These are phyloP conservation scores for Poecilobothrus nobilitatus DNA, from an alignment of 2,888 invertebrate species.

Conservation along the genomic window DNA sequence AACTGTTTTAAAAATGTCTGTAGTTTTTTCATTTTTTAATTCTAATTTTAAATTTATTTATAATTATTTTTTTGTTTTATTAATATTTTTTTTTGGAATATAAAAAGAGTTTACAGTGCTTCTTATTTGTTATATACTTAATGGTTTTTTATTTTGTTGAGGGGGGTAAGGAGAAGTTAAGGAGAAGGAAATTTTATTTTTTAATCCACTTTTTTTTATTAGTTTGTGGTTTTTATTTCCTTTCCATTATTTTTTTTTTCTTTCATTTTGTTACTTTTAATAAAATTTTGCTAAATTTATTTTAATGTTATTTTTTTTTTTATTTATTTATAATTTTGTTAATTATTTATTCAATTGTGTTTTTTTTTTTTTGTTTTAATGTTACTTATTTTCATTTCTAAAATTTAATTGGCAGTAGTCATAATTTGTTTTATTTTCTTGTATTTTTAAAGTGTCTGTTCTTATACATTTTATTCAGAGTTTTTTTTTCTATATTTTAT, in stretches of 20 bases:
- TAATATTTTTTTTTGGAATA: not conserved
- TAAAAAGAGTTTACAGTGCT: slow-evolving; percentile 4
- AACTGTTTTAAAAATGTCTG: not conserved
- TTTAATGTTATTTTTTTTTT: slow-evolving; percentile 20
- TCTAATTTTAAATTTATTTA: no score
- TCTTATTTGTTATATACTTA: not conserved
- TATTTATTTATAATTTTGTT: slow-evolving; percentile 19
- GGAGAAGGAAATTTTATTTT: not conserved
- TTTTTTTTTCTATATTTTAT: no score
- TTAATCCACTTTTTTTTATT: not conserved
- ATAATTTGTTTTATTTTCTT: not conserved
- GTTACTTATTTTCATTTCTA: slow-evolving; percentile 20
- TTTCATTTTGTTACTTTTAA: not conserved
- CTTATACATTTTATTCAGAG: not conserved
- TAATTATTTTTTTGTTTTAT: not conserved
- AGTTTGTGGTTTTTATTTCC: not conserved
- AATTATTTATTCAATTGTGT: slow-evolving; percentile 20
- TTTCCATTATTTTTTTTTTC: not conserved
- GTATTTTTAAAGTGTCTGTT: not conserved
- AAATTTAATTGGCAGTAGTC: slow-evolving; percentile 23
- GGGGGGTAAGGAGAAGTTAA: no score
- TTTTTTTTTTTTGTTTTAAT: slow-evolving; percentile 17
- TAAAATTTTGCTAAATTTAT: slow-evolving; percentile 15
- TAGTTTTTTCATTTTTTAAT: not conserved
- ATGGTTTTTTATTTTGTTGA: not conserved